A percentile compares a stretch with the other conserved stretches of the same genome.
These are phyloP conservation scores for Metopolophium dirhodum DNA, from an alignment of 1,140 invertebrate genomes.

Conservation along the genomic window DNA sequence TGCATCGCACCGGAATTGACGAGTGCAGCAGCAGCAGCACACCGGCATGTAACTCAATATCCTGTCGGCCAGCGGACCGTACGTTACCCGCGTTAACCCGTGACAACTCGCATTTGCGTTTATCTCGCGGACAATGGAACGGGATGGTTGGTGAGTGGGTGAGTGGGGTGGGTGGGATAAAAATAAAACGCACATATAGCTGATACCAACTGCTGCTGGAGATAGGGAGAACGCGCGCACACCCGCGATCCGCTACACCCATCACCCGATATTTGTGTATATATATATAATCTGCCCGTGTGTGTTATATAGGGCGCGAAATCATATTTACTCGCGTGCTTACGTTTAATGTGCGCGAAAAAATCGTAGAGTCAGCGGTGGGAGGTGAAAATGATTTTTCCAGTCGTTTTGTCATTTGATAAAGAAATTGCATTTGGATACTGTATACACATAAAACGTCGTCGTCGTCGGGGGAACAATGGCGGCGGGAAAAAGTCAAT, in stretches of 20 bases:
- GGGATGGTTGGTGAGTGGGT: no score
- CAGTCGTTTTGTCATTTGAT: slow-evolving; percentile 57
- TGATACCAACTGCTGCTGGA: no score
- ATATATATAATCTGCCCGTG: background rate
- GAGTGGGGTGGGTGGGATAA: background rate
- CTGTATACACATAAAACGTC: background rate
- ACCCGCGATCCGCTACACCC: background rate
- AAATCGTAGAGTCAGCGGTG: background rate
- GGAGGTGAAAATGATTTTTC: slow-evolving; percentile 55
- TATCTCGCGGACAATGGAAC: slow-evolving; percentile 31
- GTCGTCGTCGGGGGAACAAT: slow-evolving; percentile 9
- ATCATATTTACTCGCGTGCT: slow-evolving; percentile 50
- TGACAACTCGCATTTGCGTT: slow-evolving; percentile 55
- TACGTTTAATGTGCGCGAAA: slow-evolving; percentile 45
- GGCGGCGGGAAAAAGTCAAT: slow-evolving; percentile 55
- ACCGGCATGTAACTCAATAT: slow-evolving; percentile 23
- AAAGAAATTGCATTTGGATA: slow-evolving; percentile 53
- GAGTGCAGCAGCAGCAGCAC: no score
- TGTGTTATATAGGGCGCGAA: slow-evolving; percentile 22
- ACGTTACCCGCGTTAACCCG: slow-evolving; percentile 22
- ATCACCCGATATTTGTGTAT: background rate
- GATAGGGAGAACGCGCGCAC: background rate
- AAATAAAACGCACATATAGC: background rate
- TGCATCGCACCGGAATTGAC: slow-evolving; percentile 34
- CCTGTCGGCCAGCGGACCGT: slow-evolving; percentile 21